Conservation (phyloP, 1,140 invertebrate species). For the Grapholita molesta region DNA sequence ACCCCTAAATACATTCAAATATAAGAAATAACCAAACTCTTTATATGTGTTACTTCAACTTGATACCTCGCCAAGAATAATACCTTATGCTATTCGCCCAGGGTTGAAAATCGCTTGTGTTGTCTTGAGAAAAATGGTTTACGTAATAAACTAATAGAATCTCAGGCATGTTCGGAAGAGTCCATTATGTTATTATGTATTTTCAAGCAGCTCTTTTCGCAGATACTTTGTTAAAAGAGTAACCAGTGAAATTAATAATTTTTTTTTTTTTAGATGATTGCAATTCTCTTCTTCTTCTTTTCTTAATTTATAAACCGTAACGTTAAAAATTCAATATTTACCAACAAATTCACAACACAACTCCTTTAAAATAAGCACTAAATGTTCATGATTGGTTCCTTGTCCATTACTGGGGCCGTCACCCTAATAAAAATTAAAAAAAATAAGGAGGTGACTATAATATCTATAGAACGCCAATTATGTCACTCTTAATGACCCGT, state of each 20-base stretch:
- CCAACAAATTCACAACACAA: too few relatives aligned
- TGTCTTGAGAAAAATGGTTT: neutral
- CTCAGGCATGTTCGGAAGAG: neutral
- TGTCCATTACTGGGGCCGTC: too few relatives aligned
- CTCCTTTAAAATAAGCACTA: too few relatives aligned
- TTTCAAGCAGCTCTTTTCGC: neutral
- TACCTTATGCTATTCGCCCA: neutral
- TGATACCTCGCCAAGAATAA: neutral
- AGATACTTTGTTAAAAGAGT: neutral
- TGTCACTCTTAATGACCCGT: too few relatives aligned
- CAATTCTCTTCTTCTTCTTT: too few relatives aligned
- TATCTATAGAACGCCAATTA: too few relatives aligned
- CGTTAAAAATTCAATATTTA: too few relatives aligned
- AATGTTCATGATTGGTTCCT: too few relatives aligned
- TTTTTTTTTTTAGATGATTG: neutral
- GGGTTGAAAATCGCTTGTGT: neutral
- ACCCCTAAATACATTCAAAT: neutral
- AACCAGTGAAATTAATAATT: neutral
- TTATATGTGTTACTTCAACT: neutral
- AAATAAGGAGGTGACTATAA: too few relatives aligned
- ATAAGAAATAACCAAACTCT: neutral
- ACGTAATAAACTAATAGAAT: constrained; percentile 11
- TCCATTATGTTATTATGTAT: constrained; percentile 14
- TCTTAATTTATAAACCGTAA: too few relatives aligned
- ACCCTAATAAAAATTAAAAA: too few relatives aligned